Percentiles rank a stretch among this genome's conserved stretches.
phyloP scores from a whole-genome alignment of 1,140 invertebrate species.

The Diorhabda elongata region DNA sequence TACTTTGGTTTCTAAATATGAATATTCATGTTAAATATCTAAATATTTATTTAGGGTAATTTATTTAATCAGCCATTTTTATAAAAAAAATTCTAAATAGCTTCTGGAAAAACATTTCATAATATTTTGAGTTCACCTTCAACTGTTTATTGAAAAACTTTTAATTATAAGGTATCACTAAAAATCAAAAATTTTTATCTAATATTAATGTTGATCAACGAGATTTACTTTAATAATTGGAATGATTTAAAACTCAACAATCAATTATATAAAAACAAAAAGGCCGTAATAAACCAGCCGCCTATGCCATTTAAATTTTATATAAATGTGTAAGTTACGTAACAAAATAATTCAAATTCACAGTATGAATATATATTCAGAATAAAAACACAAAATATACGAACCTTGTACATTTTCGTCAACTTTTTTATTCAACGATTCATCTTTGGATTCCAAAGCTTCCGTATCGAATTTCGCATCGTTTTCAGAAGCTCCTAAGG shows the following conservation, averaged over 20 bases:
- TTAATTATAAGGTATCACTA: not conserved
- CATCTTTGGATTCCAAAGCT: constrained; percentile 16
- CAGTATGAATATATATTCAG: not conserved
- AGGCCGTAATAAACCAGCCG: not conserved
- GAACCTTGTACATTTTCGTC: constrained; percentile 20
- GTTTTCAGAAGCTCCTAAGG: constrained; percentile 27
- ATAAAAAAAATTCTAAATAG: no score
- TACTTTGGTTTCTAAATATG: not conserved
- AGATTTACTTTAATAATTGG: not conserved
- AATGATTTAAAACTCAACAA: not conserved
- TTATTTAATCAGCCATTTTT: not conserved
- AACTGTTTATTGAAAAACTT: no score
- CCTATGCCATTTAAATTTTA: not conserved
- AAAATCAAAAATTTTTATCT: not conserved
- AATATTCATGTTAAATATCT: not conserved
- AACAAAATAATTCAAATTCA: constrained; percentile 17
- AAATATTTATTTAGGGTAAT: not conserved
- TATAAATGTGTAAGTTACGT: constrained; percentile 12
- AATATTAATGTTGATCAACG: not conserved
- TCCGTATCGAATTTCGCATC: constrained; percentile 21
- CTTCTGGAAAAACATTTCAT: no score
- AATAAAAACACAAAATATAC: constrained; percentile 10
- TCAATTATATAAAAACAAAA: not conserved
- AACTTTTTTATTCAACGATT: constrained; percentile 21
- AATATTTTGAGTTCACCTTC: no score